Percentiles rank a stretch among this genome's conserved stretches.
phyloP scores from a whole-genome alignment of 2,113 vertebrate genomes.

The Propithecus coquereli region DNA sequence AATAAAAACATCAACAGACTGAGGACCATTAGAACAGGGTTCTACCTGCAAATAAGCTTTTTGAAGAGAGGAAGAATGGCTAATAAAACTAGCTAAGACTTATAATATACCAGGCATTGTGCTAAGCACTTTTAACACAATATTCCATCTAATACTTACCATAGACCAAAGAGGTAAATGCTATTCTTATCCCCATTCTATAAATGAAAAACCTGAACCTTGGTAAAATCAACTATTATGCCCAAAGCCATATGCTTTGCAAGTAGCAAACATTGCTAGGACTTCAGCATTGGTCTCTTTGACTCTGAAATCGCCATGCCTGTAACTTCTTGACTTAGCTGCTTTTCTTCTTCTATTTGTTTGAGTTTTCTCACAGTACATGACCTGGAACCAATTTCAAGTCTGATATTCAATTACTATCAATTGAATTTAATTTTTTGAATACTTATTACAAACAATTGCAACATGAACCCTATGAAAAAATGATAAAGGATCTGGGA shows the following conservation, averaged over 20 bases:
- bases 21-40: neutral
- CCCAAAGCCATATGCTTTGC: neutral
- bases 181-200: neutral
- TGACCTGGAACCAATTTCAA: neutral
- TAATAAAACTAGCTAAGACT: neutral
- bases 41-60: neutral
- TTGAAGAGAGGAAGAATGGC: neutral
- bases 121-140: neutral
- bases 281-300: neutral
- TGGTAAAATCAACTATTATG: neutral
- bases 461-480: neutral
- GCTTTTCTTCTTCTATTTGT: neutral
- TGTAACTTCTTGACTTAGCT: neutral
- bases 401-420: neutral
- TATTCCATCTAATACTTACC: neutral
- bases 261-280: neutral
- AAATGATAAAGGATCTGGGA: neutral
- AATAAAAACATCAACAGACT: neutral
- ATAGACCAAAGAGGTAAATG: neutral
- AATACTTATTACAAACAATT: neutral
- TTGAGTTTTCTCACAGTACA: neutral
- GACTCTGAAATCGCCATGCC: neutral
- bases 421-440: neutral
- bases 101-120: neutral
- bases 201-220: neutral